These are phyloP conservation scores for Jacana jacana DNA, from an alignment of 2,113 vertebrate species.

Conservation along the genomic window DNA sequence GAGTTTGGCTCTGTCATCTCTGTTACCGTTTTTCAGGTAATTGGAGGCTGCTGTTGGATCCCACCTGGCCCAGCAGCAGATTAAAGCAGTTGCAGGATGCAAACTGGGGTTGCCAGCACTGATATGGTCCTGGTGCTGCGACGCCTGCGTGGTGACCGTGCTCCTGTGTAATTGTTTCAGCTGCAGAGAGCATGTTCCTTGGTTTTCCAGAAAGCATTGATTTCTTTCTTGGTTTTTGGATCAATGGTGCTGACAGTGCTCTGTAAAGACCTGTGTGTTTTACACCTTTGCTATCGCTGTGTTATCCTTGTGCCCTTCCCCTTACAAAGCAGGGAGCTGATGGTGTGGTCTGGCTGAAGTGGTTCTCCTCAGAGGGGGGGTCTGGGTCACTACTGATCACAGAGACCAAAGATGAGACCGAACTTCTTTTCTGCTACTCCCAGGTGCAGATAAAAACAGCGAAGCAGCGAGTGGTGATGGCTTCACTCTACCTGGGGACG, in stretches of 20 bases:
- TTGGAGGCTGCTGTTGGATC: neutral
- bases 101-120: neutral
- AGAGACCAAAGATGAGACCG: neutral
- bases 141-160: neutral
- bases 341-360: neutral
- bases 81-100: neutral
- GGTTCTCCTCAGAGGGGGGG: accelerated
- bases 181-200: neutral
- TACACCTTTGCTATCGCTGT: accelerated
- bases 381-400: neutral
- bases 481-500: slow-evolving; percentile 93
- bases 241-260: neutral
- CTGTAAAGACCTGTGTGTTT: accelerated
- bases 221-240: neutral
- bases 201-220: neutral
- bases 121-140: neutral
- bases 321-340: neutral
- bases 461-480: slow-evolving; percentile 91
- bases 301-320: neutral
- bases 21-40: neutral
- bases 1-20: neutral
- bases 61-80: too few relatives aligned
- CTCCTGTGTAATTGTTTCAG: neutral
- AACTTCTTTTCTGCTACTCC: neutral
- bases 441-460: slow-evolving; percentile 88